phyloP scores from a whole-genome alignment of 2,797 vertebrate species.

The Chromis chromis region DNA sequence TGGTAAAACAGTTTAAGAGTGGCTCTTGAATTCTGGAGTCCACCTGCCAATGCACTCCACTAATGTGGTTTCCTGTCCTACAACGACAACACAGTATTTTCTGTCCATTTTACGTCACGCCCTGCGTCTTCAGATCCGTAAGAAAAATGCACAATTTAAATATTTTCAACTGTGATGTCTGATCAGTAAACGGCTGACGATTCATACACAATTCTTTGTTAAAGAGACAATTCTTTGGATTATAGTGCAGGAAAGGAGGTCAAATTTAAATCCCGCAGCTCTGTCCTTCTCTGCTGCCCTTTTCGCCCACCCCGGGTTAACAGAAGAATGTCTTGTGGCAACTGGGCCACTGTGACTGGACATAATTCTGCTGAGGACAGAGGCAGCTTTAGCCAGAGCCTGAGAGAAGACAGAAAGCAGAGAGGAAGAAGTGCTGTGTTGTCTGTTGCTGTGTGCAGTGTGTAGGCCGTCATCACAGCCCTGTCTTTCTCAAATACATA shows the following conservation, averaged over 20 bases:
- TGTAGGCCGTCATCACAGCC: conserved; percentile 59
- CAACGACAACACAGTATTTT: conserved; percentile 12
- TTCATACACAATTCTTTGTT: conserved; percentile 24
- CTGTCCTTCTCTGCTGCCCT: conserved; percentile 47
- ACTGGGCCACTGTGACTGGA: conserved; percentile 69
- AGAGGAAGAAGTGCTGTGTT: conserved; percentile 55
- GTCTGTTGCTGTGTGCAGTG: conserved; percentile 36
- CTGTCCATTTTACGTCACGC: background rate
- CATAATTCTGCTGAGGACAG: conserved; percentile 61
- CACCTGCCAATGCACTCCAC: conserved; percentile 25
- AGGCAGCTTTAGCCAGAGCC: conserved; percentile 22
- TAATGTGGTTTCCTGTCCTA: conserved; percentile 13
- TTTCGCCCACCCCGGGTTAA: conserved; percentile 68
- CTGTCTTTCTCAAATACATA: conserved; percentile 63
- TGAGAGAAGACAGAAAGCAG: conserved; percentile 14
- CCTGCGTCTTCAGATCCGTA: background rate
- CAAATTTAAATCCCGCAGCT: conserved; percentile 61
- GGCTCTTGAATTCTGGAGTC: conserved; percentile 26
- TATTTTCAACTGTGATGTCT: conserved; percentile 38
- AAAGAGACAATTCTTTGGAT: conserved; percentile 50
- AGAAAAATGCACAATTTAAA: conserved; percentile 37
- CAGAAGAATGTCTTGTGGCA: conserved; percentile 70
- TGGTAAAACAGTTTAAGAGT: conserved; percentile 34
- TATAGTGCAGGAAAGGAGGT: conserved; percentile 61
- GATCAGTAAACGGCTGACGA: conserved; percentile 46